A percentile compares a stretch with the other conserved stretches of the same genome.
Evolutionary conservation across 2,797 vertebrate species (phyloP).

Genomic region (Podarcis lilfordi): DNA sequence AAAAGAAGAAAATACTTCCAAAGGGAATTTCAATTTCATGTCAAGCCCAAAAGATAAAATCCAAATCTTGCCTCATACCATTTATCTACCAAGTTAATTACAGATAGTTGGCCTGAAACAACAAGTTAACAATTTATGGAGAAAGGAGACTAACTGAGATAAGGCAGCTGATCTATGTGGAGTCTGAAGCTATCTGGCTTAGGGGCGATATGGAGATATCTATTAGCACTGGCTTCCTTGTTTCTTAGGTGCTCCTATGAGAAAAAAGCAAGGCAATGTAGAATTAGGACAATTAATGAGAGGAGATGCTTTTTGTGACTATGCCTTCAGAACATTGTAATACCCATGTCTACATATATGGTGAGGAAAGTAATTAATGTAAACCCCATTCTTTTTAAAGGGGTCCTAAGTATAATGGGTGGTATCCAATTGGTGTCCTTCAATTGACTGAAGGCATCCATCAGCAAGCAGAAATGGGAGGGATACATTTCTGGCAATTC

Average conservation of each 20-base stretch:
- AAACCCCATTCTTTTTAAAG: too few relatives aligned
- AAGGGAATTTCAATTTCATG: neutral
- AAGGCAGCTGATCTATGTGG: neutral
- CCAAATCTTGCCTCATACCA: neutral
- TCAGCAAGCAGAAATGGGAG: too few relatives aligned
- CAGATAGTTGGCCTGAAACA: neutral
- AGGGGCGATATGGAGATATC: neutral
- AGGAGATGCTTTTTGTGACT: too few relatives aligned
- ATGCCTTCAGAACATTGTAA: too few relatives aligned
- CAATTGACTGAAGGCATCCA: too few relatives aligned
- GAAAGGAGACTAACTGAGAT: neutral
- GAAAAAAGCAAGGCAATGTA: too few relatives aligned
- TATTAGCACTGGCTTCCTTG: neutral
- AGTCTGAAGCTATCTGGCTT: neutral
- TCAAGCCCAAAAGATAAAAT: conserved; percentile 3
- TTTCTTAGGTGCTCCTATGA: neutral
- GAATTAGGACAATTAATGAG: too few relatives aligned
- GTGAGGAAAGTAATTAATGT: too few relatives aligned
- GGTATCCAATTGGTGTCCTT: too few relatives aligned
- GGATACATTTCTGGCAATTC: too few relatives aligned
- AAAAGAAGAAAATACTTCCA: neutral
- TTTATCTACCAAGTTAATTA: conserved; percentile 8
- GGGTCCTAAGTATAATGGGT: too few relatives aligned
- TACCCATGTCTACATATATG: too few relatives aligned
- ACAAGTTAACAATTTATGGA: conserved; percentile 4